Percentiles rank a stretch among this genome's conserved stretches.
phyloP scores from a whole-genome alignment of 2,797 vertebrate genomes.

The Cryptoblepharus egeriae region DNA sequence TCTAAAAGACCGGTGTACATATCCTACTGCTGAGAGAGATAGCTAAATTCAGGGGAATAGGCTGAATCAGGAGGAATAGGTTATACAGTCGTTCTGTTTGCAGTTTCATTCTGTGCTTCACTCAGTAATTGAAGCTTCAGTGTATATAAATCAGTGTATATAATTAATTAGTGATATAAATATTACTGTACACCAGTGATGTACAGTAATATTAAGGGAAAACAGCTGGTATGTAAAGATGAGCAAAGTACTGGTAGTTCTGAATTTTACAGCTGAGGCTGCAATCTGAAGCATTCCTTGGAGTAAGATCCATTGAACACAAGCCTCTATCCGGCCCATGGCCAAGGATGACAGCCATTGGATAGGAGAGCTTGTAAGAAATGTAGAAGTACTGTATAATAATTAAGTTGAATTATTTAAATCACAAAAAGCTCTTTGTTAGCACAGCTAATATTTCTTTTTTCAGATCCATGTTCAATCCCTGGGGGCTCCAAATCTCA shows the following conservation, averaged over 20 bases:
- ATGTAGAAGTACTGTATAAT: background rate
- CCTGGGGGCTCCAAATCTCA: no score
- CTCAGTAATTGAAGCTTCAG: slow-evolving; percentile 39
- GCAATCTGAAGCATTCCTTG: no score
- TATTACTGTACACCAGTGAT: no score
- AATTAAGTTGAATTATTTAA: background rate
- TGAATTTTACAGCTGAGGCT: no score
- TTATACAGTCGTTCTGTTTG: slow-evolving; percentile 35
- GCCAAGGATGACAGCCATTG: no score
- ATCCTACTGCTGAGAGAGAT: slow-evolving; percentile 1
- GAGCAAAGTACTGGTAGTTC: no score
- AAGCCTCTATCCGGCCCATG: no score
- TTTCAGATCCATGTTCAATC: background rate
- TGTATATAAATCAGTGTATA: slow-evolving; percentile 39
- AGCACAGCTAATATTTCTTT: fast-evolving
- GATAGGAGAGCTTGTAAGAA: background rate
- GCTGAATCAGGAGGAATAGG: slow-evolving; percentile 38
- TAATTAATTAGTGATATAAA: no score
- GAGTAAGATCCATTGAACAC: no score
- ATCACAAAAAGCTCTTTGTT: no score
- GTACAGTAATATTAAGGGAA: background rate
- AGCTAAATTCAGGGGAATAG: slow-evolving; percentile 6
- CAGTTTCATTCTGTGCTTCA: slow-evolving; percentile 33
- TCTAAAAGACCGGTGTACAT: background rate
- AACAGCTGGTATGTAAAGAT: no score